Evolutionary conservation across 2,797 vertebrate species (phyloP).

Genomic region (Coregonus sp.): DNA sequence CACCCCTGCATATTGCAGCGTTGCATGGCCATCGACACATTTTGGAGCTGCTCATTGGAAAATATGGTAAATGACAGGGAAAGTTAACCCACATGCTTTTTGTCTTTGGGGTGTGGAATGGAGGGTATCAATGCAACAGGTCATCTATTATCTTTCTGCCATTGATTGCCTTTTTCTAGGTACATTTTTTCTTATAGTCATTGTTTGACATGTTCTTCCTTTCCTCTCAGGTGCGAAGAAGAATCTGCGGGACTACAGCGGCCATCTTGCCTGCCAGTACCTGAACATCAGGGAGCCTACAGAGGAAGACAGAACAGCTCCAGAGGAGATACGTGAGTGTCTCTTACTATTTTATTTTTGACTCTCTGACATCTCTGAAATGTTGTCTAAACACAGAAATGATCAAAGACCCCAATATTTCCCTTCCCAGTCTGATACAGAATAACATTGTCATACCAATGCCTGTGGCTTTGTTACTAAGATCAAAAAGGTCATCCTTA

Average conservation of each 20-base stretch:
- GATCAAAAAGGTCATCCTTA: background rate
- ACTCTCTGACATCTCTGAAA: background rate
- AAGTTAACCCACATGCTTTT: background rate
- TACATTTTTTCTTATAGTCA: background rate
- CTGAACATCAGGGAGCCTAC: slow-evolving; percentile 61
- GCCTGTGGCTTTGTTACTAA: background rate
- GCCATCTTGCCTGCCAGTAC: slow-evolving; percentile 75
- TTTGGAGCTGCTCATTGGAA: slow-evolving; percentile 72
- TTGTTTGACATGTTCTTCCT: slow-evolving; percentile 14
- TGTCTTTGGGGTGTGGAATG: background rate
- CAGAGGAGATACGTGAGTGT: slow-evolving; percentile 66
- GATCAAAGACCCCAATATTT: background rate
- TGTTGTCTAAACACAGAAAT: background rate
- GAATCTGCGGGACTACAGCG: slow-evolving; percentile 80
- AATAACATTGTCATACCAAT: too few species aligned
- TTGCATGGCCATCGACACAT: slow-evolving; percentile 78
- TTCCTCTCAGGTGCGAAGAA: slow-evolving; percentile 74
- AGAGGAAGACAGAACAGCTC: slow-evolving; percentile 54
- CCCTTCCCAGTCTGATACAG: background rate
- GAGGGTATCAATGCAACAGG: slow-evolving; percentile 25
- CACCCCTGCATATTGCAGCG: slow-evolving; percentile 81
- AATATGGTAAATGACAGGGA: slow-evolving; percentile 68
- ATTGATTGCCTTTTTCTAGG: slow-evolving; percentile 5
- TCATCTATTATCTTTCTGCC: slow-evolving; percentile 19
- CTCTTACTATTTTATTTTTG: background rate